A percentile compares a stretch with the other conserved stretches of the same genome.
These are phyloP conservation scores for Trichonephila inaurata DNA, from an alignment of 1,140 invertebrate genomes.

Conservation along the genomic window DNA sequence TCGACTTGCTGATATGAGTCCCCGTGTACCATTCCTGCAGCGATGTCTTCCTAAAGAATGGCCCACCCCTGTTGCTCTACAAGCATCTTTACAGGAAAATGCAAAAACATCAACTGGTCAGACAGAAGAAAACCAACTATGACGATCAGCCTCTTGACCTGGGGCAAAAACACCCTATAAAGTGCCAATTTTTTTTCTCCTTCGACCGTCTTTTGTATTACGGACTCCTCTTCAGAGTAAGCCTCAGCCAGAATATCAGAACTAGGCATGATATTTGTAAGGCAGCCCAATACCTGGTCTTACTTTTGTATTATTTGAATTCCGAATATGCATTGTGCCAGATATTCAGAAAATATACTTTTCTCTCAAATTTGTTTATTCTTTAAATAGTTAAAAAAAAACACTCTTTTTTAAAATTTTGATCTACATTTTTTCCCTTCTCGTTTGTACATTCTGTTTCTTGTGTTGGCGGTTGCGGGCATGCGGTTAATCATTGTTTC, in stretches of 20 bases:
- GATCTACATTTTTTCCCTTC: too few relatives aligned
- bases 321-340: not conserved
- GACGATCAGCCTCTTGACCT: slow-evolving; percentile 72
- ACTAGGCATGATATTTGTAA: not conserved
- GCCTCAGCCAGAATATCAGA: slow-evolving; percentile 19
- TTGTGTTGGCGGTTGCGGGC: too few relatives aligned
- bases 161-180: slow-evolving; percentile 63
- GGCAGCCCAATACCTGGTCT: slow-evolving; percentile 2
- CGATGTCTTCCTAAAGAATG: slow-evolving; percentile 86
- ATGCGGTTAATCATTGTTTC: too few relatives aligned
- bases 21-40: slow-evolving; percentile 98
- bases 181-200: slow-evolving; percentile 50
- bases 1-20: slow-evolving; percentile 97
- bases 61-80: slow-evolving; percentile 77
- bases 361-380: too few relatives aligned
- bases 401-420: too few relatives aligned
- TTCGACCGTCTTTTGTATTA: not conserved
- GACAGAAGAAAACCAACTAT: slow-evolving; percentile 67
- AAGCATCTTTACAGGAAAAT: slow-evolving; percentile 75
- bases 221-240: not conserved
- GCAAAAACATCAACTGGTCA: slow-evolving; percentile 47
- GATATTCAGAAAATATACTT: not conserved
- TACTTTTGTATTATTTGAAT: slow-evolving; percentile 22
- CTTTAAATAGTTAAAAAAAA: too few relatives aligned
- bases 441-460: too few relatives aligned